A percentile compares a stretch with the other conserved stretches of the same genome.
Conservation (phyloP, 1,140 invertebrate genomes). For the Alviniconcha marisindica region DNA sequence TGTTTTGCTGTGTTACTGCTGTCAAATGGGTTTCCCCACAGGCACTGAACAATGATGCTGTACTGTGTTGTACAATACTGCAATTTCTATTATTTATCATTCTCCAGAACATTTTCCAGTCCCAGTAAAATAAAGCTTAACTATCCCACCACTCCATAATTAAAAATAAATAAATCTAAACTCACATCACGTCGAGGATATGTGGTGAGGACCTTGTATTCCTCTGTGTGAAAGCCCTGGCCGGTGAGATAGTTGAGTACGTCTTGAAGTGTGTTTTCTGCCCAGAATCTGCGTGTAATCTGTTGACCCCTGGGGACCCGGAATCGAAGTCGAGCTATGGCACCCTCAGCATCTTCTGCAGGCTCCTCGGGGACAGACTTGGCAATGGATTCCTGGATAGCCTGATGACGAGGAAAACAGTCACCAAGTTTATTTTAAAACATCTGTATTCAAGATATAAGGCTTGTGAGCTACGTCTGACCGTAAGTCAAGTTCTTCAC, state of each 20-base stretch:
- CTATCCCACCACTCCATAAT: no score
- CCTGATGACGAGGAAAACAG: constrained; percentile 62
- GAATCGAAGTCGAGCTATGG: constrained; percentile 85
- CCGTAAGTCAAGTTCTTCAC: no score
- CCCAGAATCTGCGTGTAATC: constrained; percentile 85
- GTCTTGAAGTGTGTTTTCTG: constrained; percentile 82
- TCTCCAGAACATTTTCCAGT: no score
- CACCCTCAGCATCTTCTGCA: constrained; percentile 78
- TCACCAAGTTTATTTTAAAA: no score
- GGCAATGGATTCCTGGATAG: constrained; percentile 72
- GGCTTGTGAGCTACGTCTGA: no score
- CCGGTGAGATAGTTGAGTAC: constrained; percentile 91
- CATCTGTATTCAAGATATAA: no score
- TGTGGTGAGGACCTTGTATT: constrained; percentile 93
- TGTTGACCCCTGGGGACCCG: constrained; percentile 85
- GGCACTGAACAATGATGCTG: no score
- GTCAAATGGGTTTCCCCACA: no score
- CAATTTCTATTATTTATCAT: no score
- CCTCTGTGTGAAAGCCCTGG: constrained; percentile 89
- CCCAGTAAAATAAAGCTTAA: no score
- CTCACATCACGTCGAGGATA: constrained; percentile 91
- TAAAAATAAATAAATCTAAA: neutral
- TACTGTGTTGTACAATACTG: no score
- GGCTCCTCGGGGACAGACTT: constrained; percentile 81
- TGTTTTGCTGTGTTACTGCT: no score